phyloP scores from a whole-genome alignment of 1,140 invertebrate genomes.

The Aphidius gifuensis region DNA sequence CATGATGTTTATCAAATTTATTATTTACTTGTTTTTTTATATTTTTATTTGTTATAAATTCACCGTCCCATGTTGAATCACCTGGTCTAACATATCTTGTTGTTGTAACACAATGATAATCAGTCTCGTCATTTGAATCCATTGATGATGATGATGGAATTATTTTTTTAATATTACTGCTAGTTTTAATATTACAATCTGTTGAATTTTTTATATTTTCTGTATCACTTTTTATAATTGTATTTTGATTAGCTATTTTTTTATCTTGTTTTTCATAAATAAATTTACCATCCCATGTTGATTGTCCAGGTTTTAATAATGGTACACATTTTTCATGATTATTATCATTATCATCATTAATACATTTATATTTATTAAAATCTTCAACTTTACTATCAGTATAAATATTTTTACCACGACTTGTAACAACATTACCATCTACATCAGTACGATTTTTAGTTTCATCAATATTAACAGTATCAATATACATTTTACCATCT shows the following conservation, averaged over 20 bases:
- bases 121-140: neutral
- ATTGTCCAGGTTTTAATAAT: slow-evolving; percentile 21
- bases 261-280: slow-evolving; percentile 14
- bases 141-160: neutral
- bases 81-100: slow-evolving; percentile 20
- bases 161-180: no score
- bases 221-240: neutral
- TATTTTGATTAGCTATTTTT: neutral
- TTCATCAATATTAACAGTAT: slow-evolving; percentile 32
- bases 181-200: no score
- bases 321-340: slow-evolving; percentile 2
- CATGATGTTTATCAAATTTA: neutral
- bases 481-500: slow-evolving; percentile 36
- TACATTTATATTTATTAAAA: slow-evolving; percentile 20
- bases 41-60: slow-evolving; percentile 28
- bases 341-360: neutral
- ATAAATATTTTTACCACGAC: slow-evolving; percentile 34
- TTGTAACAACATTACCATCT: slow-evolving; percentile 35
- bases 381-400: slow-evolving; percentile 30
- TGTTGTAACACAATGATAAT: neutral
- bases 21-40: slow-evolving; percentile 28
- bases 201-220: no score
- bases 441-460: slow-evolving; percentile 33
- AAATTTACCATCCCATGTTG: slow-evolving; percentile 26
- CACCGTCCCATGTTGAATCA: slow-evolving; percentile 35